Evolutionary conservation across 2,888 invertebrate genomes (phyloP).

Genomic region (Campoletis raptor): DNA sequence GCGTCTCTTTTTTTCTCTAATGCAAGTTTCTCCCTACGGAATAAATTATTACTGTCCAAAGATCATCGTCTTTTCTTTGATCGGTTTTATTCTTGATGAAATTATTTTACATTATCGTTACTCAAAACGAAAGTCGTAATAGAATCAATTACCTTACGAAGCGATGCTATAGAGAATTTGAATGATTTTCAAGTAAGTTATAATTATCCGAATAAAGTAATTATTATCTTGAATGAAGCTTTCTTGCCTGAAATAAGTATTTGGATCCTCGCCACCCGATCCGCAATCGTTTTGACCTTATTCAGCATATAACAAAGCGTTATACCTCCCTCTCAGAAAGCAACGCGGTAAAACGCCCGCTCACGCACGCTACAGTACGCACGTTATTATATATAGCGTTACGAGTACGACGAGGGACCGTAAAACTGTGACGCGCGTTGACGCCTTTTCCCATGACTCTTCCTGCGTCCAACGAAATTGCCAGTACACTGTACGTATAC

Average conservation of each 20-base stretch:
- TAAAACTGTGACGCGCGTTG: slow-evolving; percentile 58
- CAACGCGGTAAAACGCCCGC: slow-evolving; percentile 8
- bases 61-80: too few relatives aligned
- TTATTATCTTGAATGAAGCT: background rate
- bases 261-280: background rate
- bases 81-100: too few relatives aligned
- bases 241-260: slow-evolving; percentile 4
- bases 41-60: too few relatives aligned
- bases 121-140: too few relatives aligned
- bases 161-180: too few relatives aligned
- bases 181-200: background rate
- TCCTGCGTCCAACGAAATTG: slow-evolving; percentile 47
- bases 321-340: background rate
- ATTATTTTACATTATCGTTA: too few relatives aligned
- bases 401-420: slow-evolving; percentile 31
- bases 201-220: background rate
- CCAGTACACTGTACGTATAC: slow-evolving; percentile 13
- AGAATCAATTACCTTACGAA: too few relatives aligned
- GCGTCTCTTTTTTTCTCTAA: too few relatives aligned
- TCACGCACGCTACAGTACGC: slow-evolving; percentile 7
- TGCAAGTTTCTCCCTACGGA: too few relatives aligned
- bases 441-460: slow-evolving; percentile 67
- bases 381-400: slow-evolving; percentile 13
- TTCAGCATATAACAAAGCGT: background rate
- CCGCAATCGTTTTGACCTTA: slow-evolving; percentile 7